Evolutionary conservation across 2,113 vertebrate species (phyloP).

Genomic region (Castor canadensis): DNA sequence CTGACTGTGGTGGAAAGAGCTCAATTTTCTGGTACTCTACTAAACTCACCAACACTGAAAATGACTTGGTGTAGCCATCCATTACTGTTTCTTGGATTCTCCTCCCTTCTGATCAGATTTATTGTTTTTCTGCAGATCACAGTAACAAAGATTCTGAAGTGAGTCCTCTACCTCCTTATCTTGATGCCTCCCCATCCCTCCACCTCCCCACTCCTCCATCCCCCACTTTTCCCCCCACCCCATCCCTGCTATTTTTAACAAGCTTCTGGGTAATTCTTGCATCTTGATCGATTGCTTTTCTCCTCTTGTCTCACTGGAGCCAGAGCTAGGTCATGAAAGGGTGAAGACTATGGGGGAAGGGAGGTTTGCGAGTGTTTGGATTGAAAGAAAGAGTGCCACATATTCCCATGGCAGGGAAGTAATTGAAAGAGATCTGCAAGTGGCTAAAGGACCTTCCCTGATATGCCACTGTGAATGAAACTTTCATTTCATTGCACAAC

Average conservation of each 20-base stretch:
- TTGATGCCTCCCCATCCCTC: background rate
- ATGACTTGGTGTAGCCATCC: background rate
- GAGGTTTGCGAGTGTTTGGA: background rate
- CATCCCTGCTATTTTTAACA: background rate
- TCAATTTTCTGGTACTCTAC: background rate
- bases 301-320: background rate
- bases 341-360: background rate
- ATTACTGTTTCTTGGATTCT: background rate
- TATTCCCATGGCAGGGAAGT: background rate
- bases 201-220: too few species aligned
- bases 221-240: too few species aligned
- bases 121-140: background rate
- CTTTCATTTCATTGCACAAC: background rate
- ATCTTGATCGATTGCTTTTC: background rate
- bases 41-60: background rate
- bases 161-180: background rate
- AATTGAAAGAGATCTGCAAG: background rate
- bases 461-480: background rate
- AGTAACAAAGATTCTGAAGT: background rate
- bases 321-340: background rate
- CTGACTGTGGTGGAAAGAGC: background rate
- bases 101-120: background rate
- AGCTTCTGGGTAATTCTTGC: background rate
- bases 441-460: background rate
- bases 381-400: background rate